Evolutionary conservation across 1,140 invertebrate species (phyloP), one percentile per base, ranked within the genome.

Genomic region (Pissodes strobi): DNA sequence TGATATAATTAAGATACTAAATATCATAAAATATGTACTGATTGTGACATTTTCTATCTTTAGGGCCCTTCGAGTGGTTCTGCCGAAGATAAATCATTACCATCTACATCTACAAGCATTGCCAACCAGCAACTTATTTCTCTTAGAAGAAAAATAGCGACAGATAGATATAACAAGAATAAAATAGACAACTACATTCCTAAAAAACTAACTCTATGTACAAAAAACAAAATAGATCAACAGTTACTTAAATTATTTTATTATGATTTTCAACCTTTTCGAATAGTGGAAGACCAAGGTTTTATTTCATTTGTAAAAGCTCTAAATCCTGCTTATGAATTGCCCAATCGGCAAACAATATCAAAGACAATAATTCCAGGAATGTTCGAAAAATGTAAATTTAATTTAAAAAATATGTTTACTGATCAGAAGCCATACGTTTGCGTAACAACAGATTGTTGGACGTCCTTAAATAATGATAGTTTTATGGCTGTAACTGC

Each of bases 191-290:
- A 19, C 21, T 19, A 39, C 23, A 37, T 55, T 25, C 38, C 15
- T 18, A 30, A 37, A 43, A 64, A 64, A 58, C 15, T 48, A 4
- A 15, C 13, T 12, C 15, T 13, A 22, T 19, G 15, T 2, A 18
- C 43, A 23, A 46, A 45, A 27, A 69, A 56, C 62, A 59, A 67
- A 69, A 59, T 68, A 6, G 48, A 59, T 68, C 15, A 58, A 56
- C 45, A 25, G 52, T 46, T 69, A 12, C 12, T 67, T 17, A n/a
- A 37, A 37, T 13, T 69, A 13, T 58, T 74, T 17, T 69, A 22
- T 13, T 25, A 57, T 9, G 71, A 74, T 45, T 72, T 64, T 67
- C 72, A 76, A 57, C 70, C 70, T 15, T 74, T 74, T 58, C 60
- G 65, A 8, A 56, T 74, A 17, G 69, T 75, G 1, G 71, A 74